Percentiles rank a stretch among this genome's conserved stretches.
phyloP scores from a whole-genome alignment of 1,140 invertebrate genomes.

The Bradysia coprophila region DNA sequence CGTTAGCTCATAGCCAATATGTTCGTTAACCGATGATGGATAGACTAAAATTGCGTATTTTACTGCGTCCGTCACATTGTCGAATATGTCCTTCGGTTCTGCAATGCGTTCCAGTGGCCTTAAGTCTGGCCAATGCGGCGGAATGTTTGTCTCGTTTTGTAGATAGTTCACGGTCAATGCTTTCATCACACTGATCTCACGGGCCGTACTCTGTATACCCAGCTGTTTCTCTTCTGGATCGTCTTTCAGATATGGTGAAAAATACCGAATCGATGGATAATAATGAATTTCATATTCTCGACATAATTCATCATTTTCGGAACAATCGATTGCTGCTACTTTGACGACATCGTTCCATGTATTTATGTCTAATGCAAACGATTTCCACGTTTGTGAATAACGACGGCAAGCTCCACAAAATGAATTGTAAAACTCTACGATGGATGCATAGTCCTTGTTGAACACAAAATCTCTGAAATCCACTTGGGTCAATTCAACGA shows the following conservation, averaged over 20 bases:
- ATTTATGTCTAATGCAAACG: constrained; percentile 39
- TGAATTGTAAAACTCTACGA: constrained; percentile 77
- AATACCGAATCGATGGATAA: constrained; percentile 67
- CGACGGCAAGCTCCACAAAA: constrained; percentile 75
- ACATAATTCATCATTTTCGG: constrained; percentile 59
- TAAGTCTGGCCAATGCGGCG: constrained; percentile 35
- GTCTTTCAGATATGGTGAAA: constrained; percentile 39
- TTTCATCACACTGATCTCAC: too few species aligned
- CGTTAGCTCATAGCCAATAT: constrained; percentile 17
- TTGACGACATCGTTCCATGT: constrained; percentile 31
- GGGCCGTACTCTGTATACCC: too few species aligned
- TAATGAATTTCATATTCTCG: constrained; percentile 67
- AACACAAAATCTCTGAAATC: too few species aligned
- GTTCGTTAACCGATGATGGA: constrained; percentile 22
- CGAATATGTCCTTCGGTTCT: constrained; percentile 26
- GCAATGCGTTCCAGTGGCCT: constrained; percentile 35
- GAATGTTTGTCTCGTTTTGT: constrained; percentile 34
- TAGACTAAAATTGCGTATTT: constrained; percentile 20
- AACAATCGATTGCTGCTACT: constrained; percentile 44
- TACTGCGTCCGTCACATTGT: constrained; percentile 18
- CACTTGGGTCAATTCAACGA: too few species aligned
- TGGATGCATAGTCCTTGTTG: constrained; percentile 37
- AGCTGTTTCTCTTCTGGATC: too few species aligned
- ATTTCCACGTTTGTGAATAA: constrained; percentile 64
- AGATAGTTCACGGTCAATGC: too few species aligned